Conservation (phyloP, 2,113 vertebrate species). For the Neogale vison region DNA sequence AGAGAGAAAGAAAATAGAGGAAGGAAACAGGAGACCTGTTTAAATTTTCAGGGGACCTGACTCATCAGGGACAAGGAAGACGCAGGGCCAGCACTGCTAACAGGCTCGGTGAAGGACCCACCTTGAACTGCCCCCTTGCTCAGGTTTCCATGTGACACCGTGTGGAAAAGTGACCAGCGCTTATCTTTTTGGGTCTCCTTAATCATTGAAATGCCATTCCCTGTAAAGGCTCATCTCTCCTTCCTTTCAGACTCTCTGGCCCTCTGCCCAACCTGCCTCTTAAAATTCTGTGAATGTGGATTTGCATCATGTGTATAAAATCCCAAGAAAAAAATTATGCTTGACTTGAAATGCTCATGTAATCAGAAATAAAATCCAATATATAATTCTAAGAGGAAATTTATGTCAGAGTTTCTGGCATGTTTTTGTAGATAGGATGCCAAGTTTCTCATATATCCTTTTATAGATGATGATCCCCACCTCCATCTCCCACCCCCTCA, state of each 20-base stretch:
- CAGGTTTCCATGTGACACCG: background rate
- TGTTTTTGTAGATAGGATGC: background rate
- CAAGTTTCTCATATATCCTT: background rate
- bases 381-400: background rate
- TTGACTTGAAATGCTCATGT: background rate
- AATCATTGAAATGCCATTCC: background rate
- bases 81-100: fast-evolving
- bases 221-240: background rate
- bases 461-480: background rate
- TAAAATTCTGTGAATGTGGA: background rate
- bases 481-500: background rate
- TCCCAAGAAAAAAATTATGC: background rate
- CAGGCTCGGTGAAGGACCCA: fast-evolving
- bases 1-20: too few species aligned
- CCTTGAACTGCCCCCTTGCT: too few species aligned
- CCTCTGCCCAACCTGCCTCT: background rate
- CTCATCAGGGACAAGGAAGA: fast-evolving
- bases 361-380: slow-evolving; percentile 23
- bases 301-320: background rate
- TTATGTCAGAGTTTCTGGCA: background rate
- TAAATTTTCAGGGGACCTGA: background rate
- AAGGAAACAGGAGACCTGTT: background rate
- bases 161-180: background rate
- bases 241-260: background rate
- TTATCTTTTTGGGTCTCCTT: background rate